Evolutionary conservation across 1,140 invertebrate genomes (phyloP), one percentile per base, ranked within the genome.

Genomic region (Agrypnia vestita): DNA sequence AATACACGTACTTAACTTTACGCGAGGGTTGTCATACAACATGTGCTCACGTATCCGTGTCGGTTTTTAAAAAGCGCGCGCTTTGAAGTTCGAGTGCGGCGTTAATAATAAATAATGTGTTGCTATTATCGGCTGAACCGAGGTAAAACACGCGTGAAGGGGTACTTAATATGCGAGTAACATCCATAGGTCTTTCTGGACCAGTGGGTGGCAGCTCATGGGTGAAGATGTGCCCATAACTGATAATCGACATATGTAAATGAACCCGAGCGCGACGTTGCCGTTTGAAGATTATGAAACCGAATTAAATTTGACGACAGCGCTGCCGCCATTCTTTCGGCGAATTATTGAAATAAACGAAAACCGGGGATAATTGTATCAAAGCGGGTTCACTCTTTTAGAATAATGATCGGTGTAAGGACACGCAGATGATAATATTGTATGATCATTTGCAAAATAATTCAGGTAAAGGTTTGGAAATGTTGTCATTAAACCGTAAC

Each of bases 71-170:
- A 80, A 75, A 72, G 46, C 49, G 13, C 44, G 51, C 44, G 78
- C 78, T 80, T 80, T 80, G 78, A 80, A 80, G 78, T 76, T 17
- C 46, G 44, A 53, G 44, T 47, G 51, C 59, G 15, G 69, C 72
- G 59, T 75, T 75, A 80, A 80, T 80, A 76, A 80, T 80, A 59
- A 73, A 73, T 47, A 35, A 35, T 19, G 19, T 61, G 47, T 51
- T 15, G 69, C 69, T 43, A 55, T 73, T 73, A 55, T 55, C 17
- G 69, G 19, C 62, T 56, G 43, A 43, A 72, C 11, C 11, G 51
- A 19, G 62, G 44, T 53, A 51, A 44, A 61, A 55, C 56, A 79
- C 78, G 78, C 78, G 78, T 79, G 78, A 79, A 17, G 55, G 21
- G 21, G 69, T 73, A 44, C 67, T 59, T 43, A 78, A 71, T 51